These are phyloP conservation scores for Paradisaea rubra DNA, from an alignment of 2,113 vertebrate genomes.

Conservation along the genomic window DNA sequence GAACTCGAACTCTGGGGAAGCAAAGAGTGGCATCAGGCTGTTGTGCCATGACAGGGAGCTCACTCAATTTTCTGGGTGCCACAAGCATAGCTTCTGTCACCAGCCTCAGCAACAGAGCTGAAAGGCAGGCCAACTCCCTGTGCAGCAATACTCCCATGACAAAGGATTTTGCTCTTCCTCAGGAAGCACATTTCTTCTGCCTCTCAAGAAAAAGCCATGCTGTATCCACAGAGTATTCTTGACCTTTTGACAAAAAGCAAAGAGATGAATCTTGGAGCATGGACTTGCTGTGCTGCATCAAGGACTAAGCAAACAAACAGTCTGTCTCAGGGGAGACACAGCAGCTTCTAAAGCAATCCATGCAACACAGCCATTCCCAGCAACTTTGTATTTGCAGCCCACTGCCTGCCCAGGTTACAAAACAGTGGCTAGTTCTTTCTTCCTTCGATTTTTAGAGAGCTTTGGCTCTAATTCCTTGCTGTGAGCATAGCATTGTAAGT, in stretches of 20 bases:
- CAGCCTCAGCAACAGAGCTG: not conserved
- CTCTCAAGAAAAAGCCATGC: not conserved
- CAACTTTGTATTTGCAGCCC: not conserved
- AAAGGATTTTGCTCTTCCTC: not conserved
- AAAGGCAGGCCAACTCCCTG: not conserved
- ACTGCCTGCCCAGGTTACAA: not conserved
- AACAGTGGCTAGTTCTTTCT: not conserved
- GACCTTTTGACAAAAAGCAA: not conserved
- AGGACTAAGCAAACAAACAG: not conserved
- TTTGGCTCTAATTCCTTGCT: not conserved
- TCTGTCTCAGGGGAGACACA: fast-evolving
- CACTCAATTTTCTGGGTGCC: not conserved
- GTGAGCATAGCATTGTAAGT: not conserved
- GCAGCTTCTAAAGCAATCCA: not conserved
- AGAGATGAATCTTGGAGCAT: not conserved
- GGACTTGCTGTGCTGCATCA: not conserved
- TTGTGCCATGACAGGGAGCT: not conserved
- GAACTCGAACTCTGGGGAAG: not conserved
- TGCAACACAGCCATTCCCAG: not conserved
- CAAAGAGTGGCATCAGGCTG: not conserved
- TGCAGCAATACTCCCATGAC: not conserved
- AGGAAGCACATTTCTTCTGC: not conserved
- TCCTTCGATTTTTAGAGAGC: not conserved
- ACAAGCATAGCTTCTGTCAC: not conserved
- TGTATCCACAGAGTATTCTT: not conserved